phyloP scores from a whole-genome alignment of 1,140 invertebrate genomes.

The Ceratosolen solmsi region DNA sequence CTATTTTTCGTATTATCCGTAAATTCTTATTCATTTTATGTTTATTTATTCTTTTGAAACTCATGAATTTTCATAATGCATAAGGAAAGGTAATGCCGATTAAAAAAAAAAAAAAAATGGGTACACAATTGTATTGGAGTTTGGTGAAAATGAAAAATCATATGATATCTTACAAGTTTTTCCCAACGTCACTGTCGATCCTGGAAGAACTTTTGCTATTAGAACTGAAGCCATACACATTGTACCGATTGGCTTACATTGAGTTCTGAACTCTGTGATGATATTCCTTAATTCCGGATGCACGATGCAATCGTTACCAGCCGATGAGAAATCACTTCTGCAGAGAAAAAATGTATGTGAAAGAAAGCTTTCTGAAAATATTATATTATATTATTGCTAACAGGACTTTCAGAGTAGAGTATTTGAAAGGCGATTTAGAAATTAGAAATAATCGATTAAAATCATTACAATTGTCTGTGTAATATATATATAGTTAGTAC shows the following conservation, averaged over 20 bases:
- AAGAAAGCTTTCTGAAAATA: too few species aligned
- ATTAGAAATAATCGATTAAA: too few species aligned
- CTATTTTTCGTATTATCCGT: too few species aligned
- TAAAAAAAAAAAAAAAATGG: background rate
- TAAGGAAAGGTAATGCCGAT: too few species aligned
- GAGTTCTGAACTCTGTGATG: constrained; percentile 75
- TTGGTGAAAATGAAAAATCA: background rate
- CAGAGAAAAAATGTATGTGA: constrained; percentile 53
- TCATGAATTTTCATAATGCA: too few species aligned
- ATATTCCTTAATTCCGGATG: constrained; percentile 73
- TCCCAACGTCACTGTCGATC: constrained; percentile 76
- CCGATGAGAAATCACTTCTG: constrained; percentile 76
- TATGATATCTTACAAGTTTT: constrained; percentile 61
- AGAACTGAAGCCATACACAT: constrained; percentile 78
- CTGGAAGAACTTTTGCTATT: constrained; percentile 73
- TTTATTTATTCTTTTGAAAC: too few species aligned
- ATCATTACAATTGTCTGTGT: too few species aligned
- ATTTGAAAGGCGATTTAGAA: too few species aligned
- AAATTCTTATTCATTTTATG: too few species aligned
- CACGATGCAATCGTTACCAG: constrained; percentile 74
- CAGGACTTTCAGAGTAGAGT: too few species aligned
- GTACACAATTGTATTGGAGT: background rate
- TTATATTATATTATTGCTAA: too few species aligned
- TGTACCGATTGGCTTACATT: constrained; percentile 76
- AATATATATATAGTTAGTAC: too few species aligned